Conservation (phyloP, 2,113 vertebrate species). For the Zapornia atra region DNA sequence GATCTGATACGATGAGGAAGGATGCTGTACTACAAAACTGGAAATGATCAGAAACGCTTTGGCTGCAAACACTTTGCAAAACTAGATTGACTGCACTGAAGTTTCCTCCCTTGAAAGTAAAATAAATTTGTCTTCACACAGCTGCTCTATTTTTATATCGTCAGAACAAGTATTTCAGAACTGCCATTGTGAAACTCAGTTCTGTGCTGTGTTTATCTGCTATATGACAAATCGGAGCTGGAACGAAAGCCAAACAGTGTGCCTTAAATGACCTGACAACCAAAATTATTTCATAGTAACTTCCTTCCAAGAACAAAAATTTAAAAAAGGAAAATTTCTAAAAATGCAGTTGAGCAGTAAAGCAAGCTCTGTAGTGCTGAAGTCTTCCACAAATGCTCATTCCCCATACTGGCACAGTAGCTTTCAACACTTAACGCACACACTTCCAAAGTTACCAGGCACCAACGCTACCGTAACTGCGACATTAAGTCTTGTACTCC, state of each 20-base stretch:
- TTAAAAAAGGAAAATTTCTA: slow-evolving; percentile 23
- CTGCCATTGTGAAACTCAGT: slow-evolving; percentile 45
- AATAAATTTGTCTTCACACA: slow-evolving; percentile 56
- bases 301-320: slow-evolving; percentile 60
- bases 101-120: slow-evolving; percentile 36
- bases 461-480: background rate
- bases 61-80: slow-evolving; percentile 32
- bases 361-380: background rate
- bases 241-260: slow-evolving; percentile 7
- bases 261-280: slow-evolving; percentile 52
- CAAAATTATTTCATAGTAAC: background rate
- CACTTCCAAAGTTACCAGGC: background rate
- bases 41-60: slow-evolving; percentile 16
- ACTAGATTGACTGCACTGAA: slow-evolving; percentile 20
- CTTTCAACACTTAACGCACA: background rate
- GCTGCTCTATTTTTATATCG: slow-evolving; percentile 46
- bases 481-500: background rate
- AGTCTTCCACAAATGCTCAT: background rate
- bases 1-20: background rate
- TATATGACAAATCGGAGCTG: slow-evolving; percentile 46
- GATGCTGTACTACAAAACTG: background rate
- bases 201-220: slow-evolving; percentile 43
- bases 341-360: slow-evolving; percentile 29
- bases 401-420: slow-evolving; percentile 1
- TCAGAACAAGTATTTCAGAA: slow-evolving; percentile 57